A percentile compares a stretch with the other conserved stretches of the same genome.
phyloP scores from a whole-genome alignment of 2,888 invertebrate genomes.

The Archaeoteleia sp. region DNA sequence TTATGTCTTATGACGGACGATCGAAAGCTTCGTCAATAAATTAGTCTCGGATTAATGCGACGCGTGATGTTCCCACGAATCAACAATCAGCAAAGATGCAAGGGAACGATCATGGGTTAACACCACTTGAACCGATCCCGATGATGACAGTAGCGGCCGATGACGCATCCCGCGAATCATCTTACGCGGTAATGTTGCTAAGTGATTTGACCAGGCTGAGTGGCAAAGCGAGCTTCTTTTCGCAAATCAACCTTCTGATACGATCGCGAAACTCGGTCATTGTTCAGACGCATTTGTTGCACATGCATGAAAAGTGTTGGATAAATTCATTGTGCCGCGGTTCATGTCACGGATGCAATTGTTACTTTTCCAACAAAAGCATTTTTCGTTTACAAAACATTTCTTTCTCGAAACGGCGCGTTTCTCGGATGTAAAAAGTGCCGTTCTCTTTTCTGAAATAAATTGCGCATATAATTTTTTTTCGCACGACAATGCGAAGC shows the following conservation, averaged over 20 bases:
- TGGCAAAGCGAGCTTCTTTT: slow-evolving; percentile 38
- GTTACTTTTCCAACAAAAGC: too few species aligned
- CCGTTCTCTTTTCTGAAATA: too few species aligned
- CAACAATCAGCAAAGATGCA: slow-evolving; percentile 59
- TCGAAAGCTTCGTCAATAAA: slow-evolving; percentile 36
- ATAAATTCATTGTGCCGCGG: slow-evolving; percentile 35
- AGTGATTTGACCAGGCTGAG: slow-evolving; percentile 57
- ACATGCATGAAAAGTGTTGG: slow-evolving; percentile 29
- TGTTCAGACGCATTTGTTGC: slow-evolving; percentile 34
- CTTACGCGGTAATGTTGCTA: slow-evolving; percentile 58
- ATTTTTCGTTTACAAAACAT: too few species aligned
- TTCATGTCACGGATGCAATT: too few species aligned
- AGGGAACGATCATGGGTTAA: slow-evolving; percentile 66
- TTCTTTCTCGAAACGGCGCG: too few species aligned
- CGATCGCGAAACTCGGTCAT: slow-evolving; percentile 45
- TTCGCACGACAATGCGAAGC: too few species aligned
- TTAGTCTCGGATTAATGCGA: slow-evolving; percentile 43
- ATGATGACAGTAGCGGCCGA: slow-evolving; percentile 64
- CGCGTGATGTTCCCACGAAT: slow-evolving; percentile 69
- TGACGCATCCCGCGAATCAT: slow-evolving; percentile 69
- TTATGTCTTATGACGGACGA: too few species aligned
- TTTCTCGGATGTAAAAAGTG: too few species aligned
- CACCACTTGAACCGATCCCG: slow-evolving; percentile 73
- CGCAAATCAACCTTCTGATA: slow-evolving; percentile 38
- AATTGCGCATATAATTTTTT: too few species aligned